Evolutionary conservation across 2,797 vertebrate genomes (phyloP).

Genomic region (Oryzias sinensis): DNA sequence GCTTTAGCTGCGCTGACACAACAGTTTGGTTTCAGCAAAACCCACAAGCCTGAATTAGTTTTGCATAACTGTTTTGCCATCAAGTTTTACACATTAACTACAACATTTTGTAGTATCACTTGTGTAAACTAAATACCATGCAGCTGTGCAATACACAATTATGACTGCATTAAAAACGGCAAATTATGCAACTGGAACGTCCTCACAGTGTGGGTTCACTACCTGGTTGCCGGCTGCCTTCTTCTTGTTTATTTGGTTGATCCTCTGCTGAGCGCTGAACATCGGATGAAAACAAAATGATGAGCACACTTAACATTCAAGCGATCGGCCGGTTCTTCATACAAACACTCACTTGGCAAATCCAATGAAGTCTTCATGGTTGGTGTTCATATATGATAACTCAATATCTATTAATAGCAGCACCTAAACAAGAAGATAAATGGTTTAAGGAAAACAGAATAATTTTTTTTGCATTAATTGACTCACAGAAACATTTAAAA

Average conservation of each 20-base stretch:
- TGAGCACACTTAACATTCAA: neutral
- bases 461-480: too few species aligned
- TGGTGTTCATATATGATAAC: conserved; percentile 98
- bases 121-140: conserved; percentile 39
- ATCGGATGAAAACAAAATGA: conserved; percentile 7
- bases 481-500: too few species aligned
- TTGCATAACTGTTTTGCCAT: conserved; percentile 44
- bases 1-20: conserved; percentile 2
- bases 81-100: conserved; percentile 15
- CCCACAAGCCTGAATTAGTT: too few species aligned
- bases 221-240: conserved; percentile 97
- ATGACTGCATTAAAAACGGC: conserved; percentile 3
- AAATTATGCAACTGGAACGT: too few species aligned
- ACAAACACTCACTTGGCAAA: conserved; percentile 91
- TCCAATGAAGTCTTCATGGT: conserved; percentile 98
- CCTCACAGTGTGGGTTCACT: conserved; percentile 24
- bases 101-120: conserved; percentile 19
- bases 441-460: neutral
- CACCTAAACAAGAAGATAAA: conserved; percentile 74
- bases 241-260: conserved; percentile 95
- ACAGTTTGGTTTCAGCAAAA: conserved; percentile 26
- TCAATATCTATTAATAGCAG: conserved; percentile 97
- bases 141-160: conserved; percentile 23
- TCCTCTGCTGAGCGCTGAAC: conserved; percentile 93
- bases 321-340: neutral